Evolutionary conservation across 2,113 vertebrate species (phyloP).

Genomic region (Mastomys natalensis): DNA sequence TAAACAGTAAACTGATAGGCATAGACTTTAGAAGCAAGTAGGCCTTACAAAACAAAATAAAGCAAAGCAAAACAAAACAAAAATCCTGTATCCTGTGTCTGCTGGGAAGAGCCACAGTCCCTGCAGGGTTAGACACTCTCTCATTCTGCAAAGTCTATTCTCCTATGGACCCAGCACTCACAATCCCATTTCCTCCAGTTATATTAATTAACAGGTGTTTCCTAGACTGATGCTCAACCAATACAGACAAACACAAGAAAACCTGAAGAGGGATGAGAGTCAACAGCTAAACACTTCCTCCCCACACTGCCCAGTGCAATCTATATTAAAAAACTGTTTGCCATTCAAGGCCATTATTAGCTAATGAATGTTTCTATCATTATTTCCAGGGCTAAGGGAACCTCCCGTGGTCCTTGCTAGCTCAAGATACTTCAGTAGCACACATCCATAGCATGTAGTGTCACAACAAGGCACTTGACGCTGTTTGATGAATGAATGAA

Average conservation of each 20-base stretch:
- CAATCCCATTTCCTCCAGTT: not conserved
- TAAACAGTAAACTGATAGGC: not conserved
- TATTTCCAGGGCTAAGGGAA: not conserved
- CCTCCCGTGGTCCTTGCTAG: not conserved
- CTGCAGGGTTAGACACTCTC: not conserved
- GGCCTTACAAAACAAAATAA: not conserved
- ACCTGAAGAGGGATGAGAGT: not conserved
- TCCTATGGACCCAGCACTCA: not conserved
- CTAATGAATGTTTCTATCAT: not conserved
- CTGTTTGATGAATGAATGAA: not conserved
- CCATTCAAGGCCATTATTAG: too few relatives aligned
- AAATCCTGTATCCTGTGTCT: not conserved
- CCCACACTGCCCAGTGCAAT: not conserved
- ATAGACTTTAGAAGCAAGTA: not conserved
- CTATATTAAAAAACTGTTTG: not conserved
- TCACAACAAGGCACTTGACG: too few relatives aligned
- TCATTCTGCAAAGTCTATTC: fast-evolving
- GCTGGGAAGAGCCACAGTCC: not conserved
- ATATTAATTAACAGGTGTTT: not conserved
- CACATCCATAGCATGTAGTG: fast-evolving
- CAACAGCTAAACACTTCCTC: not conserved
- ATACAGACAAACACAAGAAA: not conserved
- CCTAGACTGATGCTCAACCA: not conserved
- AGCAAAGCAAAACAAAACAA: not conserved
- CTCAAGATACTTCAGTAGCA: not conserved